Base-by-base conservation (phyloP, 2,113 vertebrate genomes). In the Aphelocoma coerulescens region DNA sequence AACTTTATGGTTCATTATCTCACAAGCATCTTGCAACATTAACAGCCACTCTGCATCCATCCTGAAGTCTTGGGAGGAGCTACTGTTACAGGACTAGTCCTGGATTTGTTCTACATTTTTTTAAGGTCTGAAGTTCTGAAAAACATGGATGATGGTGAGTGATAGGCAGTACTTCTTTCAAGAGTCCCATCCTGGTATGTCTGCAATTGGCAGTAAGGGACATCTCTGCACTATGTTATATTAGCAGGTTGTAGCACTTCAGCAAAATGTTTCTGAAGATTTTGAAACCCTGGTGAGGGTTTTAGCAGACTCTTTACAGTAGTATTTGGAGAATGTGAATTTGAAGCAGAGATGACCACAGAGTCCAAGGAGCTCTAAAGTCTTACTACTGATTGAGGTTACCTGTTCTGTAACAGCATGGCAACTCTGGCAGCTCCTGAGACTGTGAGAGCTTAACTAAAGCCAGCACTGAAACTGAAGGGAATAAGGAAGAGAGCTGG, bases 261-360 rank as follows among this genome's bases (percentile, higher is more conserved):
- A 77, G 18, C 35, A 89, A 67, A 63, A 78, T 17, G 27, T 57
- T 92, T 88, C 57, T 59, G 58, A 72, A 73, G 35, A 27, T 69
- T 89, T 93, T 48, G 74, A 67, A 61, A 33, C 22, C 9, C 24
- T 51, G 18, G 35, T 44, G 43, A 57, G 32, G 19, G 24, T 92
- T 97, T 96, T 89, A 91, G 85, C 43, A 82, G 87, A 59, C 84
- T 62, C 66, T 85, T 94, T 85, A 65, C 72, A 90, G 52, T 65
- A 59, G 59, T 91, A 85, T 96, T 96, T 86, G 68, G 76, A 90
- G 91, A 96, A 97, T 82, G 66, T 94, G 89, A 95, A 94, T 77
- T 86, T 92, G 91, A 97, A 97, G 81, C 79, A 96, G 63, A 94
- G 93, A 94, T 94, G 84, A 93, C 80, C 86, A 95, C 9, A 39